A percentile compares a stretch with the other conserved stretches of the same genome.
phyloP scores from a whole-genome alignment of 2,888 invertebrate species.

The Monoplex corrugatus region DNA sequence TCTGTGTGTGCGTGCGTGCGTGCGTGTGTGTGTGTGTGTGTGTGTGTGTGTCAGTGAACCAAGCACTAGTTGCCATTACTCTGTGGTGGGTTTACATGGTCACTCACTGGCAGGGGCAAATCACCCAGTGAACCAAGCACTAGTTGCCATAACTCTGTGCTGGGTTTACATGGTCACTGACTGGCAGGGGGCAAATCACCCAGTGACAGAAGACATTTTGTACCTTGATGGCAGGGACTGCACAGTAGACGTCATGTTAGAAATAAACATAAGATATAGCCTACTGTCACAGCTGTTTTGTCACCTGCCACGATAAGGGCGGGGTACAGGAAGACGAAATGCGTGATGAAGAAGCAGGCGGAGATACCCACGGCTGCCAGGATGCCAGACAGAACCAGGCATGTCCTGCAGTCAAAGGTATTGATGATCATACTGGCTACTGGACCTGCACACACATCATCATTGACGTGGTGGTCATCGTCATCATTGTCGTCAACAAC shows the following conservation, averaged over 20 bases:
- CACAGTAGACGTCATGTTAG: too few relatives aligned
- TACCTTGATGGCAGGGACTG: too few relatives aligned
- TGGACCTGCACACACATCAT: conserved; percentile 9
- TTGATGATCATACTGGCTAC: conserved; percentile 43
- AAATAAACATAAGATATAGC: neutral
- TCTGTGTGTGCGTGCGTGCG: neutral
- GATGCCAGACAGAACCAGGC: conserved; percentile 37
- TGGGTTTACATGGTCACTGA: too few relatives aligned
- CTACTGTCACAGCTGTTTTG: neutral
- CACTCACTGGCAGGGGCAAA: too few relatives aligned
- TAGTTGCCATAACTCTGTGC: too few relatives aligned
- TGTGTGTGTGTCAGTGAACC: neutral
- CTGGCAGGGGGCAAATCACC: too few relatives aligned
- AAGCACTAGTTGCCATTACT: too few relatives aligned
- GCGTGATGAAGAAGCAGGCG: conserved; percentile 45
- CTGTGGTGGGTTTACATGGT: too few relatives aligned
- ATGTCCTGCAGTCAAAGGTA: conserved; percentile 17
- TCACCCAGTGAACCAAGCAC: too few relatives aligned
- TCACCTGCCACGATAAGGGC: conserved; percentile 41
- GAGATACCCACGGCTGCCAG: conserved; percentile 11
- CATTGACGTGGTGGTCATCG: too few relatives aligned
- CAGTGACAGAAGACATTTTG: too few relatives aligned
- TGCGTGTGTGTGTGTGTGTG: conserved; percentile 20
- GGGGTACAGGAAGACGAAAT: conserved; percentile 35
- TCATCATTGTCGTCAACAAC: too few relatives aligned